Base-by-base conservation (phyloP, 2,113 vertebrate genomes). In the Austrofundulus limnaeus region DNA sequence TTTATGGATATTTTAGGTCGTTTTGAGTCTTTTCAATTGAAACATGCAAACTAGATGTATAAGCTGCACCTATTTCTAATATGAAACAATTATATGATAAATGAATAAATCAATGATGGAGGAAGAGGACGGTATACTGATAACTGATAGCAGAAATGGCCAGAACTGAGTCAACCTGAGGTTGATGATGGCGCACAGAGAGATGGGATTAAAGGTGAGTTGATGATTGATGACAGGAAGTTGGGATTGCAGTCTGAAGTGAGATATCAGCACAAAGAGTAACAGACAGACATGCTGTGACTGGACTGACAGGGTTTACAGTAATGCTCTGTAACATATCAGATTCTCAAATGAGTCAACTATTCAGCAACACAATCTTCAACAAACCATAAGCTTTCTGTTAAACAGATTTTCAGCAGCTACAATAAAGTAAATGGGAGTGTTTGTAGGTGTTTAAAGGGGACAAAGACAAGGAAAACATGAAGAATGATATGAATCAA, bases 201-300 rank as follows among this genome's bases (percentile, higher is more conserved):
- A 84, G 56, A 45, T 31, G 63, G 51, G 84, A 85, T 87, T 81
- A 85, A 86, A 86, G 87, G 85, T 84, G 85, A 85, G 72, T 58
- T 15, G 49, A 69, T 82, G 82, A 86, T 83, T 79, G 84, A 85
- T 85, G 82, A 86, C 83, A 69, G 81, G 79, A 81, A 82, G 84
- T 70, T 69, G 54, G 74, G 74, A 72, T 81, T 65, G 63, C 75
- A 77, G 83, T 76, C 61, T 43, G 70, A 66, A 62, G 70, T 78
- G 66, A 79, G 72, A 78, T 75, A 46, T 76, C 57, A 58, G 75
- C 37, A 23, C 47, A 72, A 69, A 82, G 78, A 73, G 65, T 67
- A 71, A 70, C 46, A 60, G 63, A 76, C 64, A 69, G 70, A 69
- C 78, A 72, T 70, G 78, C 66, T 63, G 34, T 14, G 51, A 76